Conservation (phyloP, 2,888 invertebrate genomes). For the Papilio elwesi region DNA sequence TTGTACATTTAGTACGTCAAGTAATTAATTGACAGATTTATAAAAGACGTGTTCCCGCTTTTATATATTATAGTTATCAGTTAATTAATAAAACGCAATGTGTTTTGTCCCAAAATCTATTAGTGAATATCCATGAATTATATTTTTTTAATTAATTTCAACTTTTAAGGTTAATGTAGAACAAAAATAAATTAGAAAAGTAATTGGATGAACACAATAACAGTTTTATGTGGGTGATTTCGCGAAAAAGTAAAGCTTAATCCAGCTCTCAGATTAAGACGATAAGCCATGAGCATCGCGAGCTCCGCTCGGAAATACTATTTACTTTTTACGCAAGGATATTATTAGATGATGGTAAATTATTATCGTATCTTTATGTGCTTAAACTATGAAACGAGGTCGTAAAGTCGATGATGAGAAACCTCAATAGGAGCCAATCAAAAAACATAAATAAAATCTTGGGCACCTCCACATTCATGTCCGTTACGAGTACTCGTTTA, state of each 20-base stretch:
- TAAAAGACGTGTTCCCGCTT: background rate
- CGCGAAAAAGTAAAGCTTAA: conserved; percentile 11
- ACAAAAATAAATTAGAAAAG: conserved; percentile 12
- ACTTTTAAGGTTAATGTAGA: background rate
- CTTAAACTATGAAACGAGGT: no score
- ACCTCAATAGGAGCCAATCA: no score
- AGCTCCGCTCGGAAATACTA: background rate
- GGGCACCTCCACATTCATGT: no score
- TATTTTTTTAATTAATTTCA: background rate
- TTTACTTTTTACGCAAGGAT: conserved; percentile 6
- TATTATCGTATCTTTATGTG: background rate
- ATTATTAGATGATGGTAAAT: background rate
- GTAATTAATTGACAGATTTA: no score
- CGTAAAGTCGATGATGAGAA: no score
- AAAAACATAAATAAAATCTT: no score
- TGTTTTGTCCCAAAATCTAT: background rate
- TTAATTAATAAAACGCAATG: background rate
- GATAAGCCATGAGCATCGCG: conserved; percentile 6
- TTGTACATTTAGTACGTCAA: no score
- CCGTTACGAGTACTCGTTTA: no score
- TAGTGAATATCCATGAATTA: background rate
- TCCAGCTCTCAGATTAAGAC: conserved; percentile 9
- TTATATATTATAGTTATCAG: background rate
- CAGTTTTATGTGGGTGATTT: conserved; percentile 8
- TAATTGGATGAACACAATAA: conserved; percentile 14